Base-by-base conservation (phyloP, 2,888 invertebrate species). In the Mythimna vitellina region DNA sequence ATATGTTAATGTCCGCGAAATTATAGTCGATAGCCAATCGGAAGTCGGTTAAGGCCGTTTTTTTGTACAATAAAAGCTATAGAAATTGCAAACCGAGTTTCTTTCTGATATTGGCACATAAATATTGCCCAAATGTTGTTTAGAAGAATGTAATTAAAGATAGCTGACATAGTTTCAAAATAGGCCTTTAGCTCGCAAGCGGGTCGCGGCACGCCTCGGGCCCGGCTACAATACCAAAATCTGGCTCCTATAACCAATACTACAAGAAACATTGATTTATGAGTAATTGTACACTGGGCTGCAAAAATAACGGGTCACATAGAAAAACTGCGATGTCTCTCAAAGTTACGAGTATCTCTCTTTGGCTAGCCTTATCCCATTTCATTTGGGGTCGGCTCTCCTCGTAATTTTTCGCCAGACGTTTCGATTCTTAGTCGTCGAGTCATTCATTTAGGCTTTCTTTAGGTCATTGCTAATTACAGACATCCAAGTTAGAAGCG, bases 41-140 rank as follows among this genome's bases (percentile, higher is more conserved):
- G 82, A 87, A 86, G 87, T 89, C 83, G 87, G 89, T 88, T 86
- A 89, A 89, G 89, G 89, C 77, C 84, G 69, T 73, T 80, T 80
- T 35, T 83, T 85, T 78, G 76, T 81, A 70, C 61, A 76, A 73
- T 76, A 74, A 76, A 75, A 72, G 35, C n/a, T 71, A 61, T 69
- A 76, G 61, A 65, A 58, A 75, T 71, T 81, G 72, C 65, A 42
- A 61, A 54, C 35, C 65, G 69, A 56, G 65, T 83, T 82, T 77
- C 51, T 73, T 74, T 77, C 57, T 81, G 53, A 84, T 79, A 76
- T 80, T 76, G 82, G 84, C 80, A 86, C 86, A 87, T 82, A 79
- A 79, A 82, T 76, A 83, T 84, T 85, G 77, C 71, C 64, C 56
- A 84, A 85, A 78, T 64, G 73, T 76, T 84, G 69, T 76, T 72